These are phyloP conservation scores for Streptopelia turtur DNA, from an alignment of 2,797 vertebrate genomes.

Conservation along the genomic window DNA sequence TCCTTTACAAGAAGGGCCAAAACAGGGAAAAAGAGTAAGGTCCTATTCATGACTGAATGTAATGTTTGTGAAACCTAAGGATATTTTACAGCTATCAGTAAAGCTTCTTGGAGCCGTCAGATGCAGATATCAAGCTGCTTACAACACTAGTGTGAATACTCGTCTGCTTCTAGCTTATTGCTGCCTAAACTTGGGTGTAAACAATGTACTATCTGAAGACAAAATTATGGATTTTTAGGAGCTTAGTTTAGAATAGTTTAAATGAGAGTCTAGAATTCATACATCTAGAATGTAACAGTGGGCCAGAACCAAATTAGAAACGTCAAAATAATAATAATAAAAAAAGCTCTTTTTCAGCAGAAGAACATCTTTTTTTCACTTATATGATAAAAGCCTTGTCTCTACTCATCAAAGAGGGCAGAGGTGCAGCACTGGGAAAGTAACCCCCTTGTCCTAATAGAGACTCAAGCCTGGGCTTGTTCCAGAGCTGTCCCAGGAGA, in stretches of 20 bases:
- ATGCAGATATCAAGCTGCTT: not conserved
- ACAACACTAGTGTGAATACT: not conserved
- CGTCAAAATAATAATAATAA: not conserved
- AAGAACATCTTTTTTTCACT: not conserved
- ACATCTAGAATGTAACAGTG: not conserved
- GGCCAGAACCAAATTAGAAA: not conserved
- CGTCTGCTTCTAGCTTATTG: not conserved
- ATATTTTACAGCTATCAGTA: not conserved
- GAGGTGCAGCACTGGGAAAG: not conserved
- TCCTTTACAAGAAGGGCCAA: not conserved
- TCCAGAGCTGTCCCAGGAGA: not conserved
- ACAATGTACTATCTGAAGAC: not conserved
- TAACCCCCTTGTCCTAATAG: not conserved
- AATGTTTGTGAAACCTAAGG: not conserved
- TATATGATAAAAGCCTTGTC: not conserved
- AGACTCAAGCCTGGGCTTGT: not conserved
- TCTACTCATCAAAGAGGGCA: not conserved
- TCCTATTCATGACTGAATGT: not conserved
- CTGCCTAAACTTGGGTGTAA: not conserved
- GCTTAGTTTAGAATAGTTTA: not conserved
- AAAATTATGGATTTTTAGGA: not conserved
- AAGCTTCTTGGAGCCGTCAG: not conserved
- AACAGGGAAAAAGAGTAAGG: not conserved
- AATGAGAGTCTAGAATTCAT: not conserved
- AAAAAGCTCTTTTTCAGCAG: not conserved